Base-by-base conservation (phyloP, 2,113 vertebrate species). In the Eira barbara region DNA sequence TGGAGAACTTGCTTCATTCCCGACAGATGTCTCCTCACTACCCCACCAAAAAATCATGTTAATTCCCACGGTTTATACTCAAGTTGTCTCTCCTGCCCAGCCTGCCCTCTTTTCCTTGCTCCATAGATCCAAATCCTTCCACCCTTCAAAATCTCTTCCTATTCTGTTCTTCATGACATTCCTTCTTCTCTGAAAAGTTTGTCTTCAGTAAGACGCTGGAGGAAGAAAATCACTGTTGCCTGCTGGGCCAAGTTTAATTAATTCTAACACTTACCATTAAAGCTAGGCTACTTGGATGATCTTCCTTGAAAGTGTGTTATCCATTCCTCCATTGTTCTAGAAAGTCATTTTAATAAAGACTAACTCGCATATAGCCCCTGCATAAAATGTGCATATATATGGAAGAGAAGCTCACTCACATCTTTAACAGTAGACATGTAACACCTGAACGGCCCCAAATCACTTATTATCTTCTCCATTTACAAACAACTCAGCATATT, bases 31-130 rank as follows among this genome's bases (percentile, higher is more conserved):
- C 69, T 65, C 57, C 91, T 94, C 65, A 86, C 59, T 74, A 21
- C 23, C 31, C 29, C 95, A 96, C 57, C 74, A 83, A 69, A 34
- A 65, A 92, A 92, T 55, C 11, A 92, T 3, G 4, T 82, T 80
- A 13, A 80, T 74, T 89, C 27, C 85, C 81, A 90, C 2, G 67
- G 45, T 61, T 79, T 55, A 81, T 36, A 36, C 49, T 91, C 59
- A 81, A 90, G 59, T n/a, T 82, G 78, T 92, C 96, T 90, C 97
- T 96, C 52, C 76, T 95, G 4, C 36, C 31, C 76, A 84, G 45
- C 9, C 23, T 80, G n/a, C 55, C 69, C 29, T 94, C 2, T n/a
- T 95, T 67, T 47, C 81, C 92, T 78, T 83, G 21, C 42, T 81
- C 65, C 71, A 85, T 0, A 65, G 69, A 86, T 82, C 10, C 91